Conservation (phyloP, 2,113 vertebrate genomes). For the Oreochromis tanganicae region DNA sequence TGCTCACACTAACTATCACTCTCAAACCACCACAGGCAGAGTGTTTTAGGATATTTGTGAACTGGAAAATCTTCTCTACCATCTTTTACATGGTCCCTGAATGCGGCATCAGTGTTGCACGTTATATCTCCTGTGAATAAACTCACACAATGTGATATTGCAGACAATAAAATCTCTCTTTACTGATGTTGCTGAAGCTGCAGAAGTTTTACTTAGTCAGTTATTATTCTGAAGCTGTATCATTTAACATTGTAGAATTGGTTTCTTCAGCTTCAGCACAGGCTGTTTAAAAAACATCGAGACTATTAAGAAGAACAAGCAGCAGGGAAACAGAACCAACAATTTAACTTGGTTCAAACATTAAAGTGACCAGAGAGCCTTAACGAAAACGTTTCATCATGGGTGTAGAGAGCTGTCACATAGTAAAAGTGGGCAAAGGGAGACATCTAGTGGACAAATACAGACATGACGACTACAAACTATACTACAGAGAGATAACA, state of each 20-base stretch:
- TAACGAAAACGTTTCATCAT: not conserved
- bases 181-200: not conserved
- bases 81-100: not conserved
- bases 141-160: not conserved
- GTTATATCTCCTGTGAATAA: not conserved
- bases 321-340: not conserved
- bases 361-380: not conserved
- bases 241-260: not conserved
- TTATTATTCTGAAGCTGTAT: not conserved
- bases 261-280: not conserved
- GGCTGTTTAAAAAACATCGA: not conserved
- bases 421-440: not conserved
- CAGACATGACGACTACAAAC: not conserved
- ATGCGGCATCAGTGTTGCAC: not conserved
- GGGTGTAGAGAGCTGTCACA: fast-evolving
- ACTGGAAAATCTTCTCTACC: not conserved
- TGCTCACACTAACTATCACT: not conserved
- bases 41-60: not conserved
- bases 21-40: not conserved
- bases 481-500: fast-evolving
- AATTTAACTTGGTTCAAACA: not conserved
- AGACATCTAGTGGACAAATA: not conserved
- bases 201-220: not conserved
- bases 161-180: not conserved
- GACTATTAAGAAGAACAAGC: not conserved